A percentile compares a stretch with the other conserved stretches of the same genome.
phyloP scores from a whole-genome alignment of 2,113 vertebrate species.

The Odocoileus hemionus region DNA sequence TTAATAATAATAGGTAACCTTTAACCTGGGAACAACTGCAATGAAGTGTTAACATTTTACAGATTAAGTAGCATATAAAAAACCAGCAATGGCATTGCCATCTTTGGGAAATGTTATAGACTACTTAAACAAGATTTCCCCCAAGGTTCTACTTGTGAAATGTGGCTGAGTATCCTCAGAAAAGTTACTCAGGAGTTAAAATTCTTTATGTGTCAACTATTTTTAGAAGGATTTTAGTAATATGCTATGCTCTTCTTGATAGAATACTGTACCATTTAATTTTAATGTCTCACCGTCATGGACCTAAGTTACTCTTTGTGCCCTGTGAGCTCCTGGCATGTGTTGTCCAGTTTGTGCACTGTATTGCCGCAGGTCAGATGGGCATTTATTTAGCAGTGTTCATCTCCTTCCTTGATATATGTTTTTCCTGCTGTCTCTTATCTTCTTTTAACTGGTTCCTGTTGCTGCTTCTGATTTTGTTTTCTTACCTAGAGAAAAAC shows the following conservation, averaged over 20 bases:
- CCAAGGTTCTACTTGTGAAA: not conserved
- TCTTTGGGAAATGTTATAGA: not conserved
- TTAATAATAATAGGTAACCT: not conserved
- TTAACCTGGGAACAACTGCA: not conserved
- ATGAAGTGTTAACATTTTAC: constrained; percentile 8
- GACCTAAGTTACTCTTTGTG: not conserved
- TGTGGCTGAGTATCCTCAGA: not conserved
- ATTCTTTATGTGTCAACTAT: not conserved
- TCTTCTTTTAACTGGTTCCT: not conserved
- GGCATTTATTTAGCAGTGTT: not conserved
- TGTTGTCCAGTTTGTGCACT: not conserved
- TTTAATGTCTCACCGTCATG: not conserved
- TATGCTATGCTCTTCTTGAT: not conserved
- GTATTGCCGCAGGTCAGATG: not conserved
- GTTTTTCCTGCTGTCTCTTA: not conserved
- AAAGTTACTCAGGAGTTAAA: constrained; percentile 36
- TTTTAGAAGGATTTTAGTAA: constrained; percentile 1
- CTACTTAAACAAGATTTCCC: not conserved
- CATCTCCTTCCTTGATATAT: not conserved
- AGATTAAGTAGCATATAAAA: not conserved
- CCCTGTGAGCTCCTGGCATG: not conserved
- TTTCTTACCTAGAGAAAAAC: not conserved
- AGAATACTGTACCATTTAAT: not conserved
- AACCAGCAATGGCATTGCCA: not conserved
- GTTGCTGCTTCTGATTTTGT: not conserved